These are phyloP conservation scores for Tadarida brasiliensis DNA, from an alignment of 2,797 vertebrate species.

Conservation along the genomic window DNA sequence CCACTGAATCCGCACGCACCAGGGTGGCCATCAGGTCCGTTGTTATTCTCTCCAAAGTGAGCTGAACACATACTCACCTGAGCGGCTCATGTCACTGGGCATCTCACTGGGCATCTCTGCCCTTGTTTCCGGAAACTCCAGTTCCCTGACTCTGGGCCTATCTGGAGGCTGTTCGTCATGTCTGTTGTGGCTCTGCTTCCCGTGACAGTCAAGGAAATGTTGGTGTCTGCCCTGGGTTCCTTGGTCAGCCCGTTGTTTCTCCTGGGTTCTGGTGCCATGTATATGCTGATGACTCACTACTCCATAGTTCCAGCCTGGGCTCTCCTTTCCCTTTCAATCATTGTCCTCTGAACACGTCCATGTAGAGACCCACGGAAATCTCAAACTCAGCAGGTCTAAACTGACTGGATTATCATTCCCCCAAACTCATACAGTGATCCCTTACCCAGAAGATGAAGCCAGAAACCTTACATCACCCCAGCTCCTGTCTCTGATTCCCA, in stretches of 20 bases:
- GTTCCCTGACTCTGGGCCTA: background rate
- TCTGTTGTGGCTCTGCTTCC: background rate
- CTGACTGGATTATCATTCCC: background rate
- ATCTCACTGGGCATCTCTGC: background rate
- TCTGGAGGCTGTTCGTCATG: background rate
- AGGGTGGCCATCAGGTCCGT: background rate
- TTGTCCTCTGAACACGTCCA: background rate
- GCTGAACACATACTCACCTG: background rate
- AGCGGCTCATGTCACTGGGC: background rate
- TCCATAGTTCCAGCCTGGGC: background rate
- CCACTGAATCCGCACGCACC: background rate
- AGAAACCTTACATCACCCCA: background rate
- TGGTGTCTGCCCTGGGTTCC: background rate
- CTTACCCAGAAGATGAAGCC: background rate
- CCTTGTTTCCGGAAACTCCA: background rate
- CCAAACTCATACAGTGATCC: rapidly evolving
- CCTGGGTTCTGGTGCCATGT: background rate
- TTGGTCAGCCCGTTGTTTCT: background rate
- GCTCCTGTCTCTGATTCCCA: background rate
- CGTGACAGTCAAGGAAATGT: background rate
- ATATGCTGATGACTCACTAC: background rate
- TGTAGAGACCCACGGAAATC: background rate
- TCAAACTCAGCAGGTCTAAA: background rate
- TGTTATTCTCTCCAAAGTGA: background rate
- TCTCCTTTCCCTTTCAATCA: background rate